Base-by-base conservation (phyloP, 2,113 vertebrate genomes). In the Crotalus horridus region DNA sequence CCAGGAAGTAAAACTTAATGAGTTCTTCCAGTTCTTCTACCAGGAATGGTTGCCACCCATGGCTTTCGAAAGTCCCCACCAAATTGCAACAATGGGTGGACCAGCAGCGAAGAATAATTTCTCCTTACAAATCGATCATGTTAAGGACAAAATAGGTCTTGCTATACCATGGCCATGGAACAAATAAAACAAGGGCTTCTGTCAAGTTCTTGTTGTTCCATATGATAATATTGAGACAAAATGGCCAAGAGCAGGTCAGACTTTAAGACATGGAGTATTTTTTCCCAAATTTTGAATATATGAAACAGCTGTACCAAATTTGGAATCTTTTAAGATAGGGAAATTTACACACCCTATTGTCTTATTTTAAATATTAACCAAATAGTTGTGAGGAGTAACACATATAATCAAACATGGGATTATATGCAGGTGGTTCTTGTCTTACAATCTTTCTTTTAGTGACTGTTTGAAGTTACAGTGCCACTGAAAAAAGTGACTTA, bases 291-390 rank as follows among this genome's bases (percentile, higher is more conserved):
- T 64, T 64, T 26, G 61, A 64, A 29, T 64, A 64, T 64, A 12
- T 64, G 61, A 64, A 64, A 64, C 26, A 64, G 1, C 9, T 0
- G 23, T 59, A 64, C 3, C 24, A 64, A 26, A 64, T 64, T 29
- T 64, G 59, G 59, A 64, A 64, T 26, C 59, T 64, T 64, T 64
- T 26, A 64, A 64, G 9, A 69, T n/a, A 69, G 61, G 61, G 61
- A n/a, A 69, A 24, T 85, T 11, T 85, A 43, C 93, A 87, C 51
- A 33, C 43, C 90, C 92, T 86, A 23, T 93, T 61, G 87, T 94
- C 58, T 86, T 1, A 0, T 21, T 81, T 81, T 39, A 33, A 74
- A 90, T 2, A 53, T 20, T 7, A 10, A 81, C 8, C 10, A 26
- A 55, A 53, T 11, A 54, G 4, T 26, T 85, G 3, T 13, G 51